Base-by-base conservation (phyloP, 2,113 vertebrate genomes). In the Oreochromis aureus region DNA sequence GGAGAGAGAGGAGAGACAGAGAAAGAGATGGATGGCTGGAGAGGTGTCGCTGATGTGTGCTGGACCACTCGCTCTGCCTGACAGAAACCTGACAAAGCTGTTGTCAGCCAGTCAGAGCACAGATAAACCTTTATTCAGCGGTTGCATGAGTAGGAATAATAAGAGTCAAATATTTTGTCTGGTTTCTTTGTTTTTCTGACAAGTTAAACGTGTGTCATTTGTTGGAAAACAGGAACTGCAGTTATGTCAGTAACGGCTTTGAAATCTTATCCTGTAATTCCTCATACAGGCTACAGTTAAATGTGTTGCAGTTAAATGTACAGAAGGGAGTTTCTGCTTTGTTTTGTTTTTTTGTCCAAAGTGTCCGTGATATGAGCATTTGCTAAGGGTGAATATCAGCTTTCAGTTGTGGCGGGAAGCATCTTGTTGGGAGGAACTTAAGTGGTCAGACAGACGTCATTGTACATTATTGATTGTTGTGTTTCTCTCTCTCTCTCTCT, bases 381-480 rank as follows among this genome's bases (percentile, higher is more conserved):
- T 87, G 66, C 86, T 90, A 32, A n/a, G 78, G 86, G 34, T 58
- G 41, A 86, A 88, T 92, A 89, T 94, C 90, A 58, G 78, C 89
- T 95, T 94, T 94, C 90, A 84, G 87, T 85, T 85, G 88, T 84
- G 82, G 91, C 86, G 89, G 93, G 89, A 89, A 94, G 91, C 83
- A 15, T 91, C 87, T 92, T 94, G 91, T 92, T 86, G 84, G 90
- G 83, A 90, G 92, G 89, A 94, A 88, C 90, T 86, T 90, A 94
- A 95, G 92, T 94, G 93, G 91, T 89, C 92, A 92, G 93, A 90
- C 91, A 93, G 95, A 95, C 92, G 86, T 94, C 91, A 91, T 91
- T 87, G 91, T 80, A 66, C 86, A 51, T 66, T 94, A 94, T 95
- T 91, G 94, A 96, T 94, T 81, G 89, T 87, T 90, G 89, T 89